Evolutionary conservation across 2,888 invertebrate species (phyloP).

Genomic region (Dascillus cervinus): DNA sequence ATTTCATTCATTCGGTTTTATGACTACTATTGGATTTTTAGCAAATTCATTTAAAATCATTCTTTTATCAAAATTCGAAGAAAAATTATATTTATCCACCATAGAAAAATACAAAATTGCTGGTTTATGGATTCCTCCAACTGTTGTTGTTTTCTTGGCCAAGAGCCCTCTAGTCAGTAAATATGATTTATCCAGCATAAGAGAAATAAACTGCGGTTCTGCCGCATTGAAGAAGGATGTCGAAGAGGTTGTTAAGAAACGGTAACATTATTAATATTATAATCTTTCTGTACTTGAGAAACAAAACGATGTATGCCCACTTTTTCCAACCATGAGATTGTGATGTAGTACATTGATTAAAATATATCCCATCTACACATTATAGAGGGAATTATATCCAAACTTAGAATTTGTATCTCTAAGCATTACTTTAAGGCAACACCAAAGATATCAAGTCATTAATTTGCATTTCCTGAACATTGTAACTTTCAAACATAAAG

Average conservation of each 20-base stretch:
- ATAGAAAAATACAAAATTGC: slow-evolving; percentile 26
- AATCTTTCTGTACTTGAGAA: too few relatives aligned
- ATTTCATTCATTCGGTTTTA: slow-evolving; percentile 68
- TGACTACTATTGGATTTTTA: slow-evolving; percentile 50
- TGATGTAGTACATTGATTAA: too few relatives aligned
- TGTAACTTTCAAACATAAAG: too few relatives aligned
- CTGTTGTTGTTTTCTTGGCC: slow-evolving; percentile 65
- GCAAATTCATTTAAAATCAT: slow-evolving; percentile 36
- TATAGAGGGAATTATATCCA: too few relatives aligned
- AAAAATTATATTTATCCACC: slow-evolving; percentile 55
- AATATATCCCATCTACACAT: too few relatives aligned
- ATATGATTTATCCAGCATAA: slow-evolving; percentile 61
- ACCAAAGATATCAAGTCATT: too few relatives aligned
- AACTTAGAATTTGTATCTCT: too few relatives aligned
- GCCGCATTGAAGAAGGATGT: slow-evolving; percentile 64
- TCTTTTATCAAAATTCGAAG: slow-evolving; percentile 57
- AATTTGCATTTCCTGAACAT: too few relatives aligned
- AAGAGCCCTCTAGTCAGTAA: slow-evolving; percentile 65
- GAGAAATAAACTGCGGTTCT: slow-evolving; percentile 62
- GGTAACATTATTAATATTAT: too few relatives aligned
- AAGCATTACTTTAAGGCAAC: too few relatives aligned
- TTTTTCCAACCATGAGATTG: too few relatives aligned
- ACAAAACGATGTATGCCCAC: too few relatives aligned
- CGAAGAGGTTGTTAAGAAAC: slow-evolving; percentile 24
- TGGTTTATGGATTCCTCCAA: slow-evolving; percentile 17